These are phyloP conservation scores for Yoshiicerus persimilis DNA, from an alignment of 1,140 invertebrate genomes.

Conservation along the genomic window DNA sequence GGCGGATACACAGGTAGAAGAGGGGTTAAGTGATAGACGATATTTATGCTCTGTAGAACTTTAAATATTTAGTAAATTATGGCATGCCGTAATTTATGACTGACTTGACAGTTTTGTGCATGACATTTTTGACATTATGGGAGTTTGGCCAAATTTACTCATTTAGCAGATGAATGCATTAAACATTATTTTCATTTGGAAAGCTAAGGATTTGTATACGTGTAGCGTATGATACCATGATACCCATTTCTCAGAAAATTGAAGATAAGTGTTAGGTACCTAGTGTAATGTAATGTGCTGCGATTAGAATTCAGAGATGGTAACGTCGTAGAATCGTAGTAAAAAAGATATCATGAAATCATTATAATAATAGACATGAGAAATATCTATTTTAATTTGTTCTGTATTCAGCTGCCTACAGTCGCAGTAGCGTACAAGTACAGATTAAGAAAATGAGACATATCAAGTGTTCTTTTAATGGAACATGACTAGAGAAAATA, in stretches of 20 bases:
- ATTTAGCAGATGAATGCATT: too few relatives aligned
- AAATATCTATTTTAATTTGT: background rate
- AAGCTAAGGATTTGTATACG: background rate
- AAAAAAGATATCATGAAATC: background rate
- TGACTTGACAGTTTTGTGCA: background rate
- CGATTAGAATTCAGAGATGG: background rate
- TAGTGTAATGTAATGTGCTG: background rate
- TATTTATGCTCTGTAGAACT: too few relatives aligned
- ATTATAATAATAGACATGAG: background rate
- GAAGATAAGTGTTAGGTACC: background rate
- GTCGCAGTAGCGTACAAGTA: too few relatives aligned
- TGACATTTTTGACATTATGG: background rate
- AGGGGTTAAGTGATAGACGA: background rate
- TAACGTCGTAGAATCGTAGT: background rate
- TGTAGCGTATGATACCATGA: background rate
- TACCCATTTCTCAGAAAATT: background rate
- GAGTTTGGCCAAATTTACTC: background rate
- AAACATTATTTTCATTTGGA: too few relatives aligned
- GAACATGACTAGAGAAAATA: background rate
- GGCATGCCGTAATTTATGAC: background rate
- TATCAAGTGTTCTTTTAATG: background rate
- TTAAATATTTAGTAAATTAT: too few relatives aligned
- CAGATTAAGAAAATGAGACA: too few relatives aligned
- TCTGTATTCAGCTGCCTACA: background rate
- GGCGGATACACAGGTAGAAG: too few relatives aligned